These are phyloP conservation scores for Lycaon pictus DNA, from an alignment of 2,113 vertebrate genomes.

Conservation along the genomic window DNA sequence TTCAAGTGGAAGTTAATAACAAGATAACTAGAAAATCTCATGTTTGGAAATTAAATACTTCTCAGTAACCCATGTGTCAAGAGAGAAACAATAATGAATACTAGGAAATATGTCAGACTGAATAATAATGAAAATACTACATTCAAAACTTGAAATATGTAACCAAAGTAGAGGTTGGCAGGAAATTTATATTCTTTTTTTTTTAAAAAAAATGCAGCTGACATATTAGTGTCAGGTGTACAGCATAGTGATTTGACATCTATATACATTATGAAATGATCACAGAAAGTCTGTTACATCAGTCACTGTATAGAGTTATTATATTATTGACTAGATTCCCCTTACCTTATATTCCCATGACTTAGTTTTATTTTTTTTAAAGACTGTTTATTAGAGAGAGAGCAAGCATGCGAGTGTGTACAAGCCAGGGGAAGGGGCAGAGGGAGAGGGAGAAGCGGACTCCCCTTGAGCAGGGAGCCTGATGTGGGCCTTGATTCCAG, in stretches of 20 bases:
- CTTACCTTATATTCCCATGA: neutral
- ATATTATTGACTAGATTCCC: neutral
- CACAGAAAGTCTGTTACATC: neutral
- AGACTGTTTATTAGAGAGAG: too few species aligned
- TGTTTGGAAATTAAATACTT: constrained; percentile 3
- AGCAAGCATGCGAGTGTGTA: too few species aligned
- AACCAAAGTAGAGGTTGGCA: neutral
- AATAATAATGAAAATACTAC: neutral
- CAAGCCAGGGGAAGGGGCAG: too few species aligned
- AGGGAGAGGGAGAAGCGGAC: too few species aligned
- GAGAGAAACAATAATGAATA: neutral
- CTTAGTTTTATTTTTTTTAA: neutral
- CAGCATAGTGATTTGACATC: neutral
- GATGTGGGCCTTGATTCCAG: too few species aligned
- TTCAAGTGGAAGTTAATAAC: neutral
- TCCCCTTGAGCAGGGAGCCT: too few species aligned
- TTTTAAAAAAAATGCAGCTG: neutral
- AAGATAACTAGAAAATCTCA: neutral
- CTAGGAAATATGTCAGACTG: neutral
- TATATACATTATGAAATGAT: neutral
- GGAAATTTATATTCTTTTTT: neutral
- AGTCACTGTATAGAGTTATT: neutral
- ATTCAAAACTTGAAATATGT: neutral
- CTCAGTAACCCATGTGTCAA: neutral
- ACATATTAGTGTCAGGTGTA: neutral